phyloP scores from a whole-genome alignment of 92 coral and sea anemone species.

The Palythoa caribaeorum region DNA sequence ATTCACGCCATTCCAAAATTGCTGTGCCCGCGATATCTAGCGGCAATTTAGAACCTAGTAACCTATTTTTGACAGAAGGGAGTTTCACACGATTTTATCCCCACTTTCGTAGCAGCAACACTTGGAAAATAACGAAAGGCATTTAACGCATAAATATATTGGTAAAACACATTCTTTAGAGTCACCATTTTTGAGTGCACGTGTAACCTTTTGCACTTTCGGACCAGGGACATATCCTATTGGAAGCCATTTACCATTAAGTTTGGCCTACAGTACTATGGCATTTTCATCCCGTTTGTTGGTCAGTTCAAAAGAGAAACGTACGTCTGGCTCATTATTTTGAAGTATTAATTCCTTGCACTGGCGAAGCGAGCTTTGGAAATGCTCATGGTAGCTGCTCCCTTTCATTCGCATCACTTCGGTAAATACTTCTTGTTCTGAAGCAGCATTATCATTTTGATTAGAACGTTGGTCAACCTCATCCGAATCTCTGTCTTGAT shows the following conservation, averaged over 20 bases:
- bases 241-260: constrained; percentile 10
- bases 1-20: too few species aligned
- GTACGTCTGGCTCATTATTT: constrained; percentile 6
- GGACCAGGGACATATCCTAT: constrained; percentile 65
- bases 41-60: too few species aligned
- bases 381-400: constrained; percentile 14
- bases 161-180: constrained; percentile 28
- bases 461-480: background rate
- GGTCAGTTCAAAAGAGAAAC: background rate
- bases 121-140: constrained; percentile 6
- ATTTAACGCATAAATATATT: constrained; percentile 9
- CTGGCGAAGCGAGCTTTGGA: constrained; percentile 16
- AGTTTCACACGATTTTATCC: background rate
- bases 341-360: background rate
- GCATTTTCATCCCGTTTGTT: background rate
- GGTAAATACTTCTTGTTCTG: background rate
- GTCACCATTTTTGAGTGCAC: constrained; percentile 40
- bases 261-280: background rate
- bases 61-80: too few species aligned
- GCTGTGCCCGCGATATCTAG: too few species aligned
- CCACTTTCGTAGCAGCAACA: constrained; percentile 20
- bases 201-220: constrained; percentile 54
- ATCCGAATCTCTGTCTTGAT: background rate
- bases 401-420: constrained; percentile 16
- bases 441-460: background rate